phyloP scores from a whole-genome alignment of 2,888 invertebrate genomes.

The Craniophora ligustri region DNA sequence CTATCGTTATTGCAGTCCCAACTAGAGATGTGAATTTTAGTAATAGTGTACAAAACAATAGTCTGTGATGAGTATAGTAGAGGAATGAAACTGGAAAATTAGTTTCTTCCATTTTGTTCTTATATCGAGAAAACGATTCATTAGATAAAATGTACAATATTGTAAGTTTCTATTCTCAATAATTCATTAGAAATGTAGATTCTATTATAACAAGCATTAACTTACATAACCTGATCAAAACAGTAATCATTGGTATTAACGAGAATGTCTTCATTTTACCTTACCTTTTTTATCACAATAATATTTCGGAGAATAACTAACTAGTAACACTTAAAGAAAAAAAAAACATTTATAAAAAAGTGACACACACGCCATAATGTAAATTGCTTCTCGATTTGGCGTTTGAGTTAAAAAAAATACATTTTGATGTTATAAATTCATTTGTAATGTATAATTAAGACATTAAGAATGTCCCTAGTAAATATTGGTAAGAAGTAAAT shows the following conservation, averaged over 20 bases:
- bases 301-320: neutral
- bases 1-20: constrained; percentile 44
- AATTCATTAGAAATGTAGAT: too few relatives aligned
- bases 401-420: constrained; percentile 81
- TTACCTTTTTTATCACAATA: too few relatives aligned
- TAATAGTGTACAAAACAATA: too few relatives aligned
- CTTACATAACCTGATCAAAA: too few relatives aligned
- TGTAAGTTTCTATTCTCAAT: too few relatives aligned
- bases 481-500: constrained; percentile 81
- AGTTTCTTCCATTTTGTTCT: too few relatives aligned
- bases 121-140: too few relatives aligned
- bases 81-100: too few relatives aligned
- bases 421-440: constrained; percentile 77
- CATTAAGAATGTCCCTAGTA: constrained; percentile 83
- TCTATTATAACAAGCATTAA: too few relatives aligned
- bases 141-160: too few relatives aligned
- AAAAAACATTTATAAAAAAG: constrained; percentile 80
- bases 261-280: neutral
- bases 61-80: too few relatives aligned
- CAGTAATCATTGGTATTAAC: too few relatives aligned
- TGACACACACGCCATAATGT: constrained; percentile 89
- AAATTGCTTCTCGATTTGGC: constrained; percentile 87
- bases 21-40: constrained; percentile 31
- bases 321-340: constrained; percentile 58
- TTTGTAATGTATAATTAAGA: constrained; percentile 73